These are phyloP conservation scores for Albula glossodonta DNA, from an alignment of 2,113 vertebrate genomes.

Conservation along the genomic window DNA sequence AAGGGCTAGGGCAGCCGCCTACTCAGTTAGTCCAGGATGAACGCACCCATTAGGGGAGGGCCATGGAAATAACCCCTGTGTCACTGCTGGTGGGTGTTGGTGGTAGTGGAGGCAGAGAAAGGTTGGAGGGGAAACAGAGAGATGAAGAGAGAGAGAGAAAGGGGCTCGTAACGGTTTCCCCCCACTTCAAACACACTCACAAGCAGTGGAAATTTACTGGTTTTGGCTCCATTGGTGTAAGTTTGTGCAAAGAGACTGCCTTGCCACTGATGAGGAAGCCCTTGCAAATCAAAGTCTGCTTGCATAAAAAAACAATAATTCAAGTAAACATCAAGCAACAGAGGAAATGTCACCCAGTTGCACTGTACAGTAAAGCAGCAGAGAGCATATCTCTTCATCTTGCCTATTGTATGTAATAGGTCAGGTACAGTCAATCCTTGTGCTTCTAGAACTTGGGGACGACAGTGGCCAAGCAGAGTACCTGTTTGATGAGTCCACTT, in stretches of 20 bases:
- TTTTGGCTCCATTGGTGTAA: background rate
- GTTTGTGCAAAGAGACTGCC: background rate
- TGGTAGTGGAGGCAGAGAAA: constrained; percentile 10
- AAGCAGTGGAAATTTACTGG: constrained; percentile 29
- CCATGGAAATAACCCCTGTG: constrained; percentile 28
- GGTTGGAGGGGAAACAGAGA: constrained; percentile 31
- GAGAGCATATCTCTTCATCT: background rate
- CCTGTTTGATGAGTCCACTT: background rate
- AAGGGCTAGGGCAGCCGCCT: background rate
- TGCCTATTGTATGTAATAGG: background rate
- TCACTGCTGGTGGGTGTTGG: background rate
- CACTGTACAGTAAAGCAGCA: background rate
- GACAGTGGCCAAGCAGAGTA: background rate
- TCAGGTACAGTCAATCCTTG: background rate
- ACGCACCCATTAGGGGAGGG: background rate
- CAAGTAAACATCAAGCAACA: background rate
- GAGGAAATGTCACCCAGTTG: constrained; percentile 3
- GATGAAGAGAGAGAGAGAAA: constrained; percentile 4
- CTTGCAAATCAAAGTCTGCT: constrained; percentile 11
- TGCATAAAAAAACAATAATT: background rate
- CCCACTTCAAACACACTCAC: constrained; percentile 27
- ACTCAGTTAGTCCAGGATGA: background rate
- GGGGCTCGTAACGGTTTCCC: constrained; percentile 40
- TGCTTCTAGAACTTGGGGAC: background rate
- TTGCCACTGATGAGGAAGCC: constrained; percentile 4